These are phyloP conservation scores for Prenolepis imparis DNA, from an alignment of 2,888 invertebrate genomes.

Conservation along the genomic window DNA sequence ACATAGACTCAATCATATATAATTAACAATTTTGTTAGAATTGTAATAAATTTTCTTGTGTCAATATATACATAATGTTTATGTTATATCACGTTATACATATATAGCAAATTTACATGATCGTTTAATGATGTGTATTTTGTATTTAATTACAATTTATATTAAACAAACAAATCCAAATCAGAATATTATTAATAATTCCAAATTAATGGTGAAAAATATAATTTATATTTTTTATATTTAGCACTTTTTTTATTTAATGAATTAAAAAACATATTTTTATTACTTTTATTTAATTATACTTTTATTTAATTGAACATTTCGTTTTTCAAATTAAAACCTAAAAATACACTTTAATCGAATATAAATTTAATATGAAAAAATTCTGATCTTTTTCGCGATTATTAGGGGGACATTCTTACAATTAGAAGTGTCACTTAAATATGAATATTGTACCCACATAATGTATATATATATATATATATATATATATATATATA, in stretches of 20 bases:
- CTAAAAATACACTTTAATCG: not conserved
- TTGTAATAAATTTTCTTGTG: slow-evolving; percentile 19
- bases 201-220: not conserved
- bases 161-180: not conserved
- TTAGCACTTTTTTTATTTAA: not conserved
- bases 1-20: not conserved
- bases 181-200: not conserved
- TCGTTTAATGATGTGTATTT: not conserved
- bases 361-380: not conserved
- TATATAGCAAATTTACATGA: not conserved
- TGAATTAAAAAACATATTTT: not conserved
- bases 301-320: not conserved
- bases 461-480: not conserved
- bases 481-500: no score
- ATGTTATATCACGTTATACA: not conserved
- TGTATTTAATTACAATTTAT: slow-evolving; percentile 12
- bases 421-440: not conserved
- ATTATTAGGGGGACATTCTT: not conserved
- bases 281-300: not conserved
- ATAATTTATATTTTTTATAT: not conserved
- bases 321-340: not conserved
- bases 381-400: not conserved
- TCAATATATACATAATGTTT: not conserved
- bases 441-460: not conserved
- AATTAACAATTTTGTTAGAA: slow-evolving; percentile 8